Evolutionary conservation across 2,888 invertebrate species (phyloP).

Genomic region (Apamea anceps): DNA sequence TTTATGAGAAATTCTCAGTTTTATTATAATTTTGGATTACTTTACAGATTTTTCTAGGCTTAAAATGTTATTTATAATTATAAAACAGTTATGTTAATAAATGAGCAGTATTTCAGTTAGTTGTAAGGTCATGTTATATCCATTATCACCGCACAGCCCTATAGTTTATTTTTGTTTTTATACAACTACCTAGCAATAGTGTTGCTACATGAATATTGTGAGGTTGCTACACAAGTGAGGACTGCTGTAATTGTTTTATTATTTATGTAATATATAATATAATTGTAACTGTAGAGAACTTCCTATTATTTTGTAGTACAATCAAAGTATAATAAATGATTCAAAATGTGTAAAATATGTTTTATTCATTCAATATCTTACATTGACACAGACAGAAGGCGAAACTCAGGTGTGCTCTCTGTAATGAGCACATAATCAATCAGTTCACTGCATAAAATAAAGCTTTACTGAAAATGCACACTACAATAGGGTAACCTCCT

Average conservation of each 20-base stretch:
- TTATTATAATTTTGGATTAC: slow-evolving; percentile 70
- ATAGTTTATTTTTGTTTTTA: slow-evolving; percentile 70
- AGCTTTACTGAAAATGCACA: too few relatives aligned
- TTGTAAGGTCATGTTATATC: slow-evolving; percentile 72
- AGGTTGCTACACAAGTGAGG: slow-evolving; percentile 79
- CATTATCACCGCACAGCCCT: slow-evolving; percentile 64
- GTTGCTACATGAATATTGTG: slow-evolving; percentile 75
- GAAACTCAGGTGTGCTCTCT: background rate
- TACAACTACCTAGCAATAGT: slow-evolving; percentile 73
- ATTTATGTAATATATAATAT: slow-evolving; percentile 88
- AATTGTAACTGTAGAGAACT: slow-evolving; percentile 88
- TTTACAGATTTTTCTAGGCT: slow-evolving; percentile 73
- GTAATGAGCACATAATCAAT: background rate
- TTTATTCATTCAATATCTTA: slow-evolving; percentile 57
- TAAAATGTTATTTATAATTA: slow-evolving; percentile 79
- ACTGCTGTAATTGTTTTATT: slow-evolving; percentile 86
- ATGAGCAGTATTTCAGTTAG: slow-evolving; percentile 88
- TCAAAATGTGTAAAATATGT: slow-evolving; percentile 79
- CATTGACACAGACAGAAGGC: background rate
- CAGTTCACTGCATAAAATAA: background rate
- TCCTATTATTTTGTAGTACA: slow-evolving; percentile 91
- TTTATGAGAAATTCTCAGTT: slow-evolving; percentile 74
- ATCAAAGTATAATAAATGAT: slow-evolving; percentile 89
- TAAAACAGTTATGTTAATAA: slow-evolving; percentile 79
- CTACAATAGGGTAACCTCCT: too few relatives aligned